Evolutionary conservation across 37 sponge, comb jelly and placozoan genomes (phyloP).

Genomic region (Halichondria panicea): DNA sequence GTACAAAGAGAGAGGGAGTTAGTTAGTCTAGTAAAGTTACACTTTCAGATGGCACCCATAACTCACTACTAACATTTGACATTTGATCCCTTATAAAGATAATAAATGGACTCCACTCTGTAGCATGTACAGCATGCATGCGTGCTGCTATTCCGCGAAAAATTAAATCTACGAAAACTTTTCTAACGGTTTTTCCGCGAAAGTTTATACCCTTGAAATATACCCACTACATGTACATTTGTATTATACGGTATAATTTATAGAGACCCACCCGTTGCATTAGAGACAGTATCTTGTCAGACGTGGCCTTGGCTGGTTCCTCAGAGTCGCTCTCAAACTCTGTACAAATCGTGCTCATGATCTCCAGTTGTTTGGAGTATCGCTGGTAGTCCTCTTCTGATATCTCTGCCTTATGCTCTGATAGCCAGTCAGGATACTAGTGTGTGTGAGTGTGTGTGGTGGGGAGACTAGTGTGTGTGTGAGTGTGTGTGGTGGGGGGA

Average conservation of each 20-base stretch:
- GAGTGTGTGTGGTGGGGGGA: too few relatives aligned
- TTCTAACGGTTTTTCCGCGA: too few relatives aligned
- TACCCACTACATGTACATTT: neutral
- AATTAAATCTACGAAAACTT: neutral
- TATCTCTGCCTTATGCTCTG: conserved; percentile 13
- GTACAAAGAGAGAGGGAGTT: neutral
- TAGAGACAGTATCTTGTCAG: conserved; percentile 55
- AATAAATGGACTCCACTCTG: too few relatives aligned
- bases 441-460: too few relatives aligned
- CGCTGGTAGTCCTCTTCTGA: conserved; percentile 41
- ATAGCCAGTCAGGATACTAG: conserved; percentile 87
- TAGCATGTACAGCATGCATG: too few relatives aligned
- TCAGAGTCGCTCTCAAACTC: conserved; percentile 62
- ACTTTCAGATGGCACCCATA: too few relatives aligned
- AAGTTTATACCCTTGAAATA: too few relatives aligned
- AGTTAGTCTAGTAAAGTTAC: too few relatives aligned
- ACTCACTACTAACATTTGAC: too few relatives aligned
- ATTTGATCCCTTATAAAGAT: too few relatives aligned
- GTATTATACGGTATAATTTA: neutral
- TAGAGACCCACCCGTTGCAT: conserved; percentile 64
- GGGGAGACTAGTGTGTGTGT: too few relatives aligned
- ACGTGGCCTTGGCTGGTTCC: conserved; percentile 23
- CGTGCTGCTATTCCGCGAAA: too few relatives aligned
- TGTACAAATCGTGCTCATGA: conserved; percentile 67
- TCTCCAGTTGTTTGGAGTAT: conserved; percentile 62